Conservation (phyloP, 2,113 vertebrate species). For the Theropithecus gelada region DNA sequence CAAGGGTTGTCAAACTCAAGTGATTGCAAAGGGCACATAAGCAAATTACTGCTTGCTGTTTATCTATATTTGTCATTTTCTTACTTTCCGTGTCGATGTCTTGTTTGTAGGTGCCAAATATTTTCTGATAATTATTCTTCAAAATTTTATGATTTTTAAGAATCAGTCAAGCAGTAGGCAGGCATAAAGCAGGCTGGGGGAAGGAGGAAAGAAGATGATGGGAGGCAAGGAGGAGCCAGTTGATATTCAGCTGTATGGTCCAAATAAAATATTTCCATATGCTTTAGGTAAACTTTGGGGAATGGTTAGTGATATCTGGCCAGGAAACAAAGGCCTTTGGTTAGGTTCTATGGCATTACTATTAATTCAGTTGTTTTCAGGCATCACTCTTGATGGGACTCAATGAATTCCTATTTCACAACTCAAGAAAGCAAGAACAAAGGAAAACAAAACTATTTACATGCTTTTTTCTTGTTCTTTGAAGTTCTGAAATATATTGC, state of each 20-base stretch:
- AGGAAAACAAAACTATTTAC: conserved; percentile 59
- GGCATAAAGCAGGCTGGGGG: accelerated
- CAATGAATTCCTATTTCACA: conserved; percentile 34
- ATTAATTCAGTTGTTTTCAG: not conserved
- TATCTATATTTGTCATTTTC: not conserved
- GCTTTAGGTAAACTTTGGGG: not conserved
- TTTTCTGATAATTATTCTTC: not conserved
- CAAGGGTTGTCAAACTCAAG: not conserved
- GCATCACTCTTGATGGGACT: not conserved
- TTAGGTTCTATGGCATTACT: not conserved
- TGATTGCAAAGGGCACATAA: not conserved
- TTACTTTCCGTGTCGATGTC: not conserved
- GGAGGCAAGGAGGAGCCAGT: accelerated
- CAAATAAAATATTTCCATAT: not conserved
- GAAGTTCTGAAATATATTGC: conserved; percentile 56
- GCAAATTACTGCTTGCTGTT: not conserved
- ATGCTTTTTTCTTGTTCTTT: conserved; percentile 61
- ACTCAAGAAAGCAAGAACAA: conserved; percentile 61
- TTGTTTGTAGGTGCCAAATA: not conserved
- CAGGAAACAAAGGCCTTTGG: not conserved
- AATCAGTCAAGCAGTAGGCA: not conserved
- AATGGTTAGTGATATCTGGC: not conserved
- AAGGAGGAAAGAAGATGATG: accelerated
- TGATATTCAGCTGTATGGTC: not conserved
- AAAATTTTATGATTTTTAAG: not conserved